These are phyloP conservation scores for Phyllotis vaccarum DNA, from an alignment of 2,797 vertebrate species.

Conservation along the genomic window DNA sequence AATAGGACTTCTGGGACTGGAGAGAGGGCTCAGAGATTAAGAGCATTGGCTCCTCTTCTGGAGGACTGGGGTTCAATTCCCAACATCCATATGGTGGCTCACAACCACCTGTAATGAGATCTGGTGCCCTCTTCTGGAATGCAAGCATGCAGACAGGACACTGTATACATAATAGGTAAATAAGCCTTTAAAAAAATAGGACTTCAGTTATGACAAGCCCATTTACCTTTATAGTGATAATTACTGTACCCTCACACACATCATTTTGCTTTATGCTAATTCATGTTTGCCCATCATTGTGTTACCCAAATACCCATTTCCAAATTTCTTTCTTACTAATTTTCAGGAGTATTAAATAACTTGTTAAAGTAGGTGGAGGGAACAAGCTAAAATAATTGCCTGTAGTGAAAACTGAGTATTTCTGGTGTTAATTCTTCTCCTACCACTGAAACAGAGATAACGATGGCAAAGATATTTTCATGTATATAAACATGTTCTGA, in stretches of 20 bases:
- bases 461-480: constrained; percentile 30
- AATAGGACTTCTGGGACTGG: background rate
- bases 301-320: background rate
- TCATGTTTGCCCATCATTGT: background rate
- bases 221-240: background rate
- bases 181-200: too few relatives aligned
- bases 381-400: constrained; percentile 55
- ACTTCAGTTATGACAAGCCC: constrained; percentile 37
- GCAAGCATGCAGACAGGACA: too few relatives aligned
- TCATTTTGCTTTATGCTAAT: background rate
- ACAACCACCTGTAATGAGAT: too few relatives aligned
- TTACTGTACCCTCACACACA: background rate
- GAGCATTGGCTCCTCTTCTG: too few relatives aligned
- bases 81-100: too few relatives aligned
- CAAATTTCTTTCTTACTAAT: constrained; percentile 29
- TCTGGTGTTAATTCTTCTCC: background rate
- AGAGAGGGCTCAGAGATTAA: too few relatives aligned
- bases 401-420: background rate
- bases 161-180: too few relatives aligned
- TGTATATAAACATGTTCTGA: background rate
- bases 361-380: constrained; percentile 28
- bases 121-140: too few relatives aligned
- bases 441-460: constrained; percentile 11
- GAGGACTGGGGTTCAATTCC: too few relatives aligned
- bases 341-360: background rate